Percentiles rank a stretch among this genome's conserved stretches.
Evolutionary conservation across 2,888 invertebrate genomes (phyloP).

Genomic region (Pomacea canaliculata): DNA sequence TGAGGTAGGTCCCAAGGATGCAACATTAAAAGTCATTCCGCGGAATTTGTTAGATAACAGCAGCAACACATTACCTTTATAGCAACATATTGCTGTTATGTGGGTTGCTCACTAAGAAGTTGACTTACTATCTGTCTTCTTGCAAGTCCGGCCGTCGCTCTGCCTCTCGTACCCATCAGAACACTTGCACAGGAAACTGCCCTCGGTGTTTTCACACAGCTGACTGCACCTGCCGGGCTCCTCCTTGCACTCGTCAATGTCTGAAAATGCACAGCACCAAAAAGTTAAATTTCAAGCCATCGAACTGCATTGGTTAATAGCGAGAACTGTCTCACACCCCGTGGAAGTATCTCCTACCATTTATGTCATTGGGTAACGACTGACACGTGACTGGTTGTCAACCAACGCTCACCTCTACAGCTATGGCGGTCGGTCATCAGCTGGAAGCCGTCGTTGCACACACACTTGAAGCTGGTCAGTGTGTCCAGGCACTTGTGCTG

Average conservation of each 20-base stretch:
- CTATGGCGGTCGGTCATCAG: conserved; percentile 85
- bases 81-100: too few species aligned
- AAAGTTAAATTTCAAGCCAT: too few species aligned
- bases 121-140: conserved; percentile 81
- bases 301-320: too few species aligned
- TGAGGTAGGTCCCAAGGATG: too few species aligned
- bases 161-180: conserved; percentile 90
- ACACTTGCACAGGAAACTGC: conserved; percentile 96
- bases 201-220: conserved; percentile 94
- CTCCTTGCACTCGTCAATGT: conserved; percentile 73
- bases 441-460: conserved; percentile 94
- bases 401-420: conserved; percentile 65
- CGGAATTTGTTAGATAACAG: too few species aligned
- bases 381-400: too few species aligned
- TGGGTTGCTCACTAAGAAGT: too few species aligned
- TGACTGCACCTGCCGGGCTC: conserved; percentile 93
- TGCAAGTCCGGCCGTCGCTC: conserved; percentile 83
- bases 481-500: conserved; percentile 96
- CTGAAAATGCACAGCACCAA: conserved; percentile 38
- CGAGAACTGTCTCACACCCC: too few species aligned
- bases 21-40: too few species aligned
- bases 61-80: too few species aligned
- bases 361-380: too few species aligned
- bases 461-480: conserved; percentile 92
- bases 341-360: too few species aligned